These are phyloP conservation scores for Drosophila azteca DNA, from an alignment of 1,140 invertebrate species.

Conservation along the genomic window DNA sequence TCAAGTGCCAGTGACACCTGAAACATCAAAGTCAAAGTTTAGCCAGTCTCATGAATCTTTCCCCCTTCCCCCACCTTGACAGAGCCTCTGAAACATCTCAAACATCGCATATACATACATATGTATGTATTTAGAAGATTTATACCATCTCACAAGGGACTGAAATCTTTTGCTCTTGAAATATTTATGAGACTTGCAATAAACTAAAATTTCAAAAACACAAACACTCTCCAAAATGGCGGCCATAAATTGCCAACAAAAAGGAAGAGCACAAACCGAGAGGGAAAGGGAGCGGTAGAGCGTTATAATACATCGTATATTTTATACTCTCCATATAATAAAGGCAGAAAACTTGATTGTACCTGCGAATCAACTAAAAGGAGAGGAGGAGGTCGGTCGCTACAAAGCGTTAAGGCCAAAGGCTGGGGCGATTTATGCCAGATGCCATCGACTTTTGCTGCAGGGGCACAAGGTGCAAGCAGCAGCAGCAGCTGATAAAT, in stretches of 20 bases:
- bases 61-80: neutral
- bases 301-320: conserved; percentile 55
- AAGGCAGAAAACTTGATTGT: conserved; percentile 75
- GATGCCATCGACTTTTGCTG: conserved; percentile 34
- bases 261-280: neutral
- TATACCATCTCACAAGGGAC: conserved; percentile 38
- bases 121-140: conserved; percentile 6
- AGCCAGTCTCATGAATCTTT: neutral
- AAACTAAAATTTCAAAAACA: conserved; percentile 69
- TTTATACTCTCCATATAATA: conserved; percentile 70
- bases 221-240: conserved; percentile 59
- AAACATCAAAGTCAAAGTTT: no score
- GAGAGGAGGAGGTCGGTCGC: conserved; percentile 24
- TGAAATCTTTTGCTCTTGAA: conserved; percentile 55
- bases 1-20: no score
- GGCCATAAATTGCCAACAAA: conserved; percentile 51
- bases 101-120: conserved; percentile 9
- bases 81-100: conserved; percentile 1
- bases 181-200: conserved; percentile 65
- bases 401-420: neutral
- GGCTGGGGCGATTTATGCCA: conserved; percentile 56
- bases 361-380: conserved; percentile 47
- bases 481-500: conserved; percentile 51
- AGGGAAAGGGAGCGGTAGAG: conserved; percentile 10
- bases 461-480: conserved; percentile 18